A percentile compares a stretch with the other conserved stretches of the same genome.
These are phyloP conservation scores for Bradypus variegatus DNA, from an alignment of 2,797 vertebrate genomes.

Conservation along the genomic window DNA sequence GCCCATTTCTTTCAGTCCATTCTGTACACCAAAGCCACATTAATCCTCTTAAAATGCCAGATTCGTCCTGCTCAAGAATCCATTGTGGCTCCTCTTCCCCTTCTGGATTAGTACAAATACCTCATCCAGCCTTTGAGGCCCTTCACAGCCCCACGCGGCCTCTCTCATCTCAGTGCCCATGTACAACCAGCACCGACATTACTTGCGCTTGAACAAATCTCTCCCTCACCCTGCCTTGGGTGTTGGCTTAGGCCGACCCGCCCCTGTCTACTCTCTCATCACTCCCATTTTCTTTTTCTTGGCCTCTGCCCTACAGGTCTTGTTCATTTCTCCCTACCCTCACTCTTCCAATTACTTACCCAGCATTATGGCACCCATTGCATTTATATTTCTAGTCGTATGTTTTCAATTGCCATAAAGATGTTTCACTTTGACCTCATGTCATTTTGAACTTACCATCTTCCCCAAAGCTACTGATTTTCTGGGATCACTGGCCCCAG, in stretches of 20 bases:
- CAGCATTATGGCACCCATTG: not conserved
- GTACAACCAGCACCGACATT: not conserved
- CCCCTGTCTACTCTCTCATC: not conserved
- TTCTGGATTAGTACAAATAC: not conserved
- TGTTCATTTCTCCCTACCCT: not conserved
- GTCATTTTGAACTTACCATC: not conserved
- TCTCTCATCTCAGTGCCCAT: not conserved
- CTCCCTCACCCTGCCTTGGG: not conserved
- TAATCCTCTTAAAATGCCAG: constrained; percentile 29
- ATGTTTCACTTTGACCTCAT: not conserved
- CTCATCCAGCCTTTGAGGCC: not conserved
- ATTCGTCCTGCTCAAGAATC: constrained; percentile 1
- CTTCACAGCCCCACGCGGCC: not conserved
- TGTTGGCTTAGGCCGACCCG: not conserved
- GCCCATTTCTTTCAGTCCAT: not conserved
- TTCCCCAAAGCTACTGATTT: not conserved
- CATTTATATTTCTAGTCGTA: not conserved
- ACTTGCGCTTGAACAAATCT: not conserved
- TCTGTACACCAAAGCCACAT: constrained; percentile 1
- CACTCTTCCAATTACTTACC: not conserved
- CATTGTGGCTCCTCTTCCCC: not conserved
- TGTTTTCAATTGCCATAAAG: not conserved
- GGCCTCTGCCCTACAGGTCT: not conserved
- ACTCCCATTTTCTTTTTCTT: not conserved
- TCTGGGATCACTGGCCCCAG: not conserved